Evolutionary conservation across 1,140 invertebrate genomes (phyloP), one percentile per base, ranked within the genome.

Genomic region (Tribolium castaneum): DNA sequence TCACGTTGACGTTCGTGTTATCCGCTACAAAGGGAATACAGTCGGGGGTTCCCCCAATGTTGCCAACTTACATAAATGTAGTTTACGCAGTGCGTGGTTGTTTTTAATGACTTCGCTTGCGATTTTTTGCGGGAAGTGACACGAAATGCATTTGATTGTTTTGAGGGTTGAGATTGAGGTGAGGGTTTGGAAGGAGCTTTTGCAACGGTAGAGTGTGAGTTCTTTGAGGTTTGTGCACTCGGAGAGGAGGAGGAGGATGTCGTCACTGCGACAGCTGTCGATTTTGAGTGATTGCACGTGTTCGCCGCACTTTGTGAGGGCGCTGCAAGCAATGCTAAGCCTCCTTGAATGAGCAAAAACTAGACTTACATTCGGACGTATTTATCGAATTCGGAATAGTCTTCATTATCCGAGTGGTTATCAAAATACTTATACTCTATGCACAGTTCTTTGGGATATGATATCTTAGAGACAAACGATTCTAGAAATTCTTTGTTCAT

Each of bases 371-470:
- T 71, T 54, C 59, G 66, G 16, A 82, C 56, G 71, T 75, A 71
- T 70, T 76, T 76, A 49, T 81, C 71, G 72, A 82, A 82, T 39
- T 78, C 75, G 35, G 76, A 14, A 77, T 78, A 78, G 16, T 82
- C 80, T 66, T 81, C 81, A 34, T 16, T 52, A 62, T 81, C 81
- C 10, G 59, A 70, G 34, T 78, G 70, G 7, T 81, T 76, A 75
- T 82, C 76, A 71, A 34, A 80, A 75, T 59, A 77, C 75, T 80
- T 81, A 78, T 81, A 82, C 70, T 81, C 74, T 50, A 82, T 76
- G 19, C 25, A 75, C 25, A 82, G 59, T 35, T 78, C 66, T 75
- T 70, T 78, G 12, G 80, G 80, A 72, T 59, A 56, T 22, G 75
- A 77, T 54, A 82, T 70, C 76, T 80, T 82, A 1, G 78, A 77